Evolutionary conservation across 1,140 invertebrate genomes (phyloP).

Genomic region (Drosophila pandora): DNA sequence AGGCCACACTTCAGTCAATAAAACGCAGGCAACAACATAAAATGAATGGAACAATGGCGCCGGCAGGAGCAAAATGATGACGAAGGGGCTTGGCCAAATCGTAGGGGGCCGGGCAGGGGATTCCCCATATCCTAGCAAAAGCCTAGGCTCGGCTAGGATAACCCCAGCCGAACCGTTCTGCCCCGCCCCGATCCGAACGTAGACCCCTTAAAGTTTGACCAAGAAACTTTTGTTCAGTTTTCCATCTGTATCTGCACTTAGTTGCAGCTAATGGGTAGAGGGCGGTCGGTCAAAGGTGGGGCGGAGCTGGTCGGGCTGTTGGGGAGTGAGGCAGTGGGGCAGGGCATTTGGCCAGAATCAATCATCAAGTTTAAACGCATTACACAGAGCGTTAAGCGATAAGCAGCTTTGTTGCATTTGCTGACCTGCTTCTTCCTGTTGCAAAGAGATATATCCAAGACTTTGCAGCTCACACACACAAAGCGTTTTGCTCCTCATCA

Average conservation of each 20-base stretch:
- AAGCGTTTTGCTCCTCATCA: constrained; percentile 55
- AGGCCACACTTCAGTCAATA: constrained; percentile 72
- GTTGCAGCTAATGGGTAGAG: constrained; percentile 53
- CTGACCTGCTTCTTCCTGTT: constrained; percentile 50
- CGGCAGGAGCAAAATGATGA: constrained; percentile 36
- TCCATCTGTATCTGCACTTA: constrained; percentile 62
- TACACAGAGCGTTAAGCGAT: constrained; percentile 79
- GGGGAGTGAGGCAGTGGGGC: neutral
- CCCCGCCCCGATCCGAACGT: neutral
- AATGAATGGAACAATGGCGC: constrained; percentile 73
- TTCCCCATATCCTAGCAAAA: constrained; percentile 10
- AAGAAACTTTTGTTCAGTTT: constrained; percentile 61
- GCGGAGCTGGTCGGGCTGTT: too few relatives aligned
- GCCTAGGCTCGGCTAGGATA: constrained; percentile 36
- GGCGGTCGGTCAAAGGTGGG: neutral
- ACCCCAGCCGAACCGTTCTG: constrained; percentile 12
- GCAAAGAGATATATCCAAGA: constrained; percentile 49
- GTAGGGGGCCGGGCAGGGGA: neutral
- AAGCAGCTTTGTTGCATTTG: constrained; percentile 78
- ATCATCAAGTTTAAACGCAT: constrained; percentile 82
- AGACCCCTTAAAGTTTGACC: constrained; percentile 62
- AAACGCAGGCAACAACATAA: constrained; percentile 80
- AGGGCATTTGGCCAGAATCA: constrained; percentile 50
- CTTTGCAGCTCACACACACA: constrained; percentile 19
- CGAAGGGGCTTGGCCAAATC: neutral